phyloP scores from a whole-genome alignment of 2,888 invertebrate species.

The Kryphioiulus occultus region DNA sequence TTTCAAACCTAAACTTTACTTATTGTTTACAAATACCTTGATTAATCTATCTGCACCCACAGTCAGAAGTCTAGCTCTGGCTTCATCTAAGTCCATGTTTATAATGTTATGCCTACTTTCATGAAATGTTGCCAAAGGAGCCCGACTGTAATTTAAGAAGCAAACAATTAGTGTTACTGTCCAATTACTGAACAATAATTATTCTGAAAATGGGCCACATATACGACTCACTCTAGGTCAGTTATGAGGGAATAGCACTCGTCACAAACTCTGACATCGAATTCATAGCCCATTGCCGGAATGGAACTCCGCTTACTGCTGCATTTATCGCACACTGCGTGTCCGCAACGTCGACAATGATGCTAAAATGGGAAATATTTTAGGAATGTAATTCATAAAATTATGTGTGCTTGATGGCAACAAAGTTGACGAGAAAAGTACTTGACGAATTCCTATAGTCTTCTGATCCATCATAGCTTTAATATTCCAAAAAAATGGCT shows the following conservation, averaged over 20 bases:
- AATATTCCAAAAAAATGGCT: constrained; percentile 99
- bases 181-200: neutral
- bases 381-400: constrained; percentile 23
- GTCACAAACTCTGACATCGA: constrained; percentile 94
- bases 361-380: constrained; percentile 61
- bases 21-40: constrained; percentile 69
- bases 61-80: constrained; percentile 84
- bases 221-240: constrained; percentile 79
- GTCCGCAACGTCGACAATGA: constrained; percentile 78
- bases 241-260: constrained; percentile 84
- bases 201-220: neutral
- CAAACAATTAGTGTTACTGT: constrained; percentile 20
- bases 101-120: constrained; percentile 92
- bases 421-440: constrained; percentile 54
- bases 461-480: constrained; percentile 98
- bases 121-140: constrained; percentile 92
- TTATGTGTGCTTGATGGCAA: neutral
- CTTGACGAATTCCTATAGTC: constrained; percentile 81
- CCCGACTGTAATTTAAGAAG: constrained; percentile 73
- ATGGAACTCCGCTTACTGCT: constrained; percentile 86
- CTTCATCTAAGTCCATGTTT: constrained; percentile 88
- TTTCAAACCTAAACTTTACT: neutral
- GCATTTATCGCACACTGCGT: constrained; percentile 93
- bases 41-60: constrained; percentile 95
- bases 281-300: constrained; percentile 97